Evolutionary conservation across 2,888 invertebrate species (phyloP).

Genomic region (Achlya flavicornis): DNA sequence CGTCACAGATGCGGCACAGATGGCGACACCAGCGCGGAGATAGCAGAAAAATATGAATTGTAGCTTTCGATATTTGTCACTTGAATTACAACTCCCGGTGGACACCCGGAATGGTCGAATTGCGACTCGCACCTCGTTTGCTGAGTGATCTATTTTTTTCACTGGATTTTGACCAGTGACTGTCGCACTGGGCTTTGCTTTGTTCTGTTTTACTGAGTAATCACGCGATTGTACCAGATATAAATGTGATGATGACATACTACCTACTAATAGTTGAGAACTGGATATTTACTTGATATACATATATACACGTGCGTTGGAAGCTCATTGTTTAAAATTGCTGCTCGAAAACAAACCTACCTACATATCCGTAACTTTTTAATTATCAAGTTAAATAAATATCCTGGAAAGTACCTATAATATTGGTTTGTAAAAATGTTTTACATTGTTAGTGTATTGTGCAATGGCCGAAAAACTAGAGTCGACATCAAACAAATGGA

Average conservation of each 20-base stretch:
- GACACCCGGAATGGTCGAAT: constrained; percentile 66
- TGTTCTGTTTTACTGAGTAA: neutral
- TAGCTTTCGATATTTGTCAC: constrained; percentile 84
- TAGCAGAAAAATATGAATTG: constrained; percentile 84
- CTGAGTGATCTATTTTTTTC: constrained; percentile 71
- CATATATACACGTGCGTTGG: neutral
- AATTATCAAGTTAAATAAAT: no score
- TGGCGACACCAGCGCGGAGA: constrained; percentile 79
- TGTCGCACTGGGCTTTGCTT: neutral
- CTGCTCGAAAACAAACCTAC: no score
- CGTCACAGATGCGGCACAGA: constrained; percentile 79
- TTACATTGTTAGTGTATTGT: neutral
- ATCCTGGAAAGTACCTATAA: no score
- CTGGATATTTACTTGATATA: no score
- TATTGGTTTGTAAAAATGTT: no score
- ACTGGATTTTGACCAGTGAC: constrained; percentile 46
- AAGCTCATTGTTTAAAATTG: neutral
- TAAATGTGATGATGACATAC: neutral
- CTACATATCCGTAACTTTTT: no score
- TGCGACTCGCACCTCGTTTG: constrained; percentile 77
- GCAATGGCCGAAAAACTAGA: neutral
- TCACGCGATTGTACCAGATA: neutral
- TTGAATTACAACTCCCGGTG: constrained; percentile 82
- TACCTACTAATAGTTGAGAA: neutral
- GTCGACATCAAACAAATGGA: neutral